A percentile compares a stretch with the other conserved stretches of the same genome.
Evolutionary conservation across 2,113 vertebrate species (phyloP).

Genomic region (Hylia prasina): DNA sequence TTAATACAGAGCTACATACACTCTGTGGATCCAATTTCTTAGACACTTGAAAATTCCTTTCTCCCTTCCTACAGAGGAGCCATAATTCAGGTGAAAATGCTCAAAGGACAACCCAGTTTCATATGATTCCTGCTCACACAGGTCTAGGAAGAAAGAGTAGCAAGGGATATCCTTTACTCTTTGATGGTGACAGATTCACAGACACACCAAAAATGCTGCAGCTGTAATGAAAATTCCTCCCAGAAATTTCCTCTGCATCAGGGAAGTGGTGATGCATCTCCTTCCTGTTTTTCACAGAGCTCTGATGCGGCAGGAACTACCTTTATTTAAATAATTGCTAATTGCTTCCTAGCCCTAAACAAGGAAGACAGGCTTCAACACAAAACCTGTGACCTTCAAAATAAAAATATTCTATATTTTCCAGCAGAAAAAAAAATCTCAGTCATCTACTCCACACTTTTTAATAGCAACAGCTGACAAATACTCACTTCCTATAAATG

Average conservation of each 20-base stretch:
- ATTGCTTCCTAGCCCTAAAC: background rate
- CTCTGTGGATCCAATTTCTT: background rate
- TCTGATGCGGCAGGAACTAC: background rate
- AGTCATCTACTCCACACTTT: background rate
- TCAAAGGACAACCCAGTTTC: background rate
- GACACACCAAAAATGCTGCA: background rate
- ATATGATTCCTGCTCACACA: background rate
- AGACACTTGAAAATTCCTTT: background rate
- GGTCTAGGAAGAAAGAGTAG: background rate
- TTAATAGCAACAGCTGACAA: background rate
- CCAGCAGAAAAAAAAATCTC: background rate
- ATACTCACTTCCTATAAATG: background rate
- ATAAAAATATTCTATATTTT: background rate
- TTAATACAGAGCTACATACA: background rate
- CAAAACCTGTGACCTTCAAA: background rate
- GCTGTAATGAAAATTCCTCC: background rate
- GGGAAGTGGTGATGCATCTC: background rate
- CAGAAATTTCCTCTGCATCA: background rate
- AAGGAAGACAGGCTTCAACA: background rate
- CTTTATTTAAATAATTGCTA: fast-evolving
- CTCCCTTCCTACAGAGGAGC: background rate
- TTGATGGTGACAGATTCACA: background rate
- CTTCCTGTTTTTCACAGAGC: background rate
- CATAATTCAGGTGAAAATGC: background rate
- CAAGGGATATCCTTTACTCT: background rate